Base-by-base conservation (phyloP, 1,140 invertebrate genomes). In the Akabosia matsudoensis region DNA sequence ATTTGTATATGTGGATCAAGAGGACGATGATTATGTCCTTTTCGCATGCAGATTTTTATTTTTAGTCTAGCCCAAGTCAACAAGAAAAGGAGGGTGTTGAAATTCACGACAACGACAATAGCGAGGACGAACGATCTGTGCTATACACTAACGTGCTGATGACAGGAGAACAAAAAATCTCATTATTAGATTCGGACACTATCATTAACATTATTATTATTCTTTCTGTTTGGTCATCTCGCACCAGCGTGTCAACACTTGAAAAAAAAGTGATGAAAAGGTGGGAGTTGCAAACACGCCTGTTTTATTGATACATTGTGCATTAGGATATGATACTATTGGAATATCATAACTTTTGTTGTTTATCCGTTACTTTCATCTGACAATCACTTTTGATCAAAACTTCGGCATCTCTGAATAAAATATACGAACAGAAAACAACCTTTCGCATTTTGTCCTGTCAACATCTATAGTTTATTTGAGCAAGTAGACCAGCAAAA, bases 41-140 rank as follows among this genome's bases (percentile, higher is more conserved):
- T 45, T 45, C 18, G 37, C 37, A 45, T 45, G 37, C 37, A 45
- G 37, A 45, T 45, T 45, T 18, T 45, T 7, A 10, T 7, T 45
- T 7, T 18, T 45, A 45, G 7, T 10, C 7, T 45, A 18, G 37
- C 18, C 37, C 18, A 45, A n/a, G n/a, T 45, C 24, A 61, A 16
- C 7, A 61, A n/a, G 24, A 61, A 13, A 10, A 67, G 26, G 61
- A 67, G 30, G 61, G 61, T 31, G 61, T 67, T 67, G 61, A 67
- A 67, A 67, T 67, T 67, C 61, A 67, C 61, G 61, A 67, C 37
- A 45, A 45, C 37, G 37, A 45, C 37, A 45, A 45, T 45, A 45
- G 37, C 37, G 18, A 45, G 37, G 37, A 45, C 37, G 37, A 45
- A 7, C 37, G 18, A 45, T 10, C 37, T n/a, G n/a, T n/a, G 37